Evolutionary conservation across 2,797 vertebrate genomes (phyloP).

Genomic region (Chrysocyon brachyurus): DNA sequence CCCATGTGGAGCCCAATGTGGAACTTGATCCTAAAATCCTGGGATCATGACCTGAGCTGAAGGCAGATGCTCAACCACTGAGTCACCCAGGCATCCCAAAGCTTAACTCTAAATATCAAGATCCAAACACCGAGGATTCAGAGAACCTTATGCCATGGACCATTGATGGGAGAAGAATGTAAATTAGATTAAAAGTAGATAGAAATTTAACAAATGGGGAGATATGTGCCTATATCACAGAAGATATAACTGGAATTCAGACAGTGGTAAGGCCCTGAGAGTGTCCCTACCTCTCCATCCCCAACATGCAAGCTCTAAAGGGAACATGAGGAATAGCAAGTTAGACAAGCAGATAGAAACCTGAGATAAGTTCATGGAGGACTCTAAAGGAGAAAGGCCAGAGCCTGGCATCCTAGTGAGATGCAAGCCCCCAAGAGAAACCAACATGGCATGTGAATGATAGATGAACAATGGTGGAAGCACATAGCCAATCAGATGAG

Average conservation of each 20-base stretch:
- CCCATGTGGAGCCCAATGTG: too few species aligned
- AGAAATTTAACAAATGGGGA: not conserved
- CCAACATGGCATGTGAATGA: not conserved
- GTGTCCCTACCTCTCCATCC: not conserved
- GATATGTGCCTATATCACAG: not conserved
- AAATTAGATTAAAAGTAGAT: not conserved
- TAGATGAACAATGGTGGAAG: not conserved
- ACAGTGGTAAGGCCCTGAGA: not conserved
- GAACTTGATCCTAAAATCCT: too few species aligned
- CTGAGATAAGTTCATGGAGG: not conserved
- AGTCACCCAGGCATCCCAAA: not conserved
- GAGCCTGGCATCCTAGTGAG: not conserved
- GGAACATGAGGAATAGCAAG: not conserved
- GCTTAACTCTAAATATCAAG: constrained; percentile 50
- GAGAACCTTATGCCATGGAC: not conserved
- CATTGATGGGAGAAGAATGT: not conserved
- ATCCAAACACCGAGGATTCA: not conserved
- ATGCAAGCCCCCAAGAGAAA: not conserved
- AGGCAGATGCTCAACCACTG: too few species aligned
- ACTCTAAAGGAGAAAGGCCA: not conserved
- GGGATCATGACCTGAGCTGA: too few species aligned
- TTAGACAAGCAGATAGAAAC: not conserved
- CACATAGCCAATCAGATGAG: not conserved
- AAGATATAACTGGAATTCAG: not conserved
- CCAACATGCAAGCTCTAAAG: not conserved